Base-by-base conservation (phyloP, 2,888 invertebrate species). In the Agonopterix arenella region DNA sequence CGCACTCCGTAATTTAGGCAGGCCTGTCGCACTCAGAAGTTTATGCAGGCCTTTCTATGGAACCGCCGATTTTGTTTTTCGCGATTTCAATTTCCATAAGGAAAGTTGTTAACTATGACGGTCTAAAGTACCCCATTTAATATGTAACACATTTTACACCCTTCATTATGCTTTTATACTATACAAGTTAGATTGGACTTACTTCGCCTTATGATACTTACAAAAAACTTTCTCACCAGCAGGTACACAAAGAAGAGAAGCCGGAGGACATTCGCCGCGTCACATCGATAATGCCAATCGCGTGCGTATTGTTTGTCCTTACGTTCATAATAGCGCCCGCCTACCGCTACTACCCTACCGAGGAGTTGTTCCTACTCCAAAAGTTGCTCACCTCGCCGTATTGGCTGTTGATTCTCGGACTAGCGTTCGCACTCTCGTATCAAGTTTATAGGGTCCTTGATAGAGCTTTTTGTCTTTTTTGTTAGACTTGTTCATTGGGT, bases 261-360 rank as follows among this genome's bases (percentile, higher is more conserved):
- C 41, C 10, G 18, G 47, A 46, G n/a, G 38, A 44, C 9, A 16
- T 41, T 13, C 44, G 45, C 36, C 46, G 46, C 37, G n/a, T 36
- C 42, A 9, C 46, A 8, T 4, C 37, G 37, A 5, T 13, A 8
- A 11, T 45, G 2, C 46, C 37, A 4, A 36, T 43, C 41, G 49
- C 52, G 52, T 52, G 52, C 52, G 52, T 52, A 52, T 50, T 46
- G 36, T 16, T 43, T 36, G 40, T 49, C 10, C 37, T 48, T 9
- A 36, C 44, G 36, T 10, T 43, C 4, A 11, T 18, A 7, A 18
- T 46, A 48, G 16, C 44, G 10, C 46, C 46, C 38, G 11, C 38
- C 1, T 50, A 50, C 40, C 11, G 42, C 42, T 50, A 36, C 36
- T 42, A 16, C 11, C 40, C 47, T 2, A 41, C 40, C 10, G 28